Conservation (phyloP, 2,797 vertebrate species). For the Pseudocheirus occidentalis region DNA sequence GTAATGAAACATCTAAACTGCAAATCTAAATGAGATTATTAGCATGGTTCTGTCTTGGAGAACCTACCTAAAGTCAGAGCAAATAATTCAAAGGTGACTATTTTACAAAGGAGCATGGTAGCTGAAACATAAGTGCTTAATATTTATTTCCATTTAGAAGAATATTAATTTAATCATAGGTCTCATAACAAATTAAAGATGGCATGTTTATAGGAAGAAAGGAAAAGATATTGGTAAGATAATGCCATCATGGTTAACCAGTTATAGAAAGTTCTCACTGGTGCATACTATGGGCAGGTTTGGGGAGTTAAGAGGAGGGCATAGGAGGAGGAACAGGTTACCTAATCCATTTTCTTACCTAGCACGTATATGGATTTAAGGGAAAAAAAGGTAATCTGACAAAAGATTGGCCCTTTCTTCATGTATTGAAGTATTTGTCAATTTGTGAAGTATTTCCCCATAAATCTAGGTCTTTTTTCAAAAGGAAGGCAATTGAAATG, state of each 20-base stretch:
- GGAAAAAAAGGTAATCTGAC: conserved; percentile 52
- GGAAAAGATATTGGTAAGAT: conserved; percentile 54
- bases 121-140: background rate
- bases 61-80: background rate
- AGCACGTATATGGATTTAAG: background rate
- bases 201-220: conserved; percentile 25
- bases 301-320: background rate
- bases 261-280: background rate
- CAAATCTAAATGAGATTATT: background rate
- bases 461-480: conserved; percentile 63
- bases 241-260: background rate
- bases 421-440: conserved; percentile 48
- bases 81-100: conserved; percentile 7
- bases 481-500: conserved; percentile 64
- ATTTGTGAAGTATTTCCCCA: conserved; percentile 63
- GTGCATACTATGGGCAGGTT: background rate
- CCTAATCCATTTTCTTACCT: background rate
- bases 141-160: background rate
- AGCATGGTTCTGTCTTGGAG: background rate
- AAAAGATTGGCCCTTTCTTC: conserved; percentile 63
- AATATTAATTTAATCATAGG: background rate
- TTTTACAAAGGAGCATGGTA: background rate
- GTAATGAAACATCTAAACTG: background rate
- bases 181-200: background rate
- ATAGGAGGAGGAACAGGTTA: background rate